Percentiles rank a stretch among this genome's conserved stretches.
phyloP scores from a whole-genome alignment of 2,888 invertebrate genomes.

The Melitaea athalia region DNA sequence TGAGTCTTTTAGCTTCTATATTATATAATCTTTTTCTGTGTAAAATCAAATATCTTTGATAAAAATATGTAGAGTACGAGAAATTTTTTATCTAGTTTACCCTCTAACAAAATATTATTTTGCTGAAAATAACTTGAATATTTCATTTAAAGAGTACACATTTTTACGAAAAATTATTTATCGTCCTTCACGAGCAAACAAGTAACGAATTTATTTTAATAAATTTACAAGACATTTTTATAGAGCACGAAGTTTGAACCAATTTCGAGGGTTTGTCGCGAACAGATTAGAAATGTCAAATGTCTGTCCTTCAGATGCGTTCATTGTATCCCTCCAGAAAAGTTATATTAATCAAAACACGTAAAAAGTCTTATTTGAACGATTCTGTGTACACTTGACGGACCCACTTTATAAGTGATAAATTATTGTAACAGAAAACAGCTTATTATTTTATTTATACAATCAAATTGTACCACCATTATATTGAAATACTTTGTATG shows the following conservation, averaged over 20 bases:
- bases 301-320: conserved; percentile 30
- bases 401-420: no score
- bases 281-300: conserved; percentile 36
- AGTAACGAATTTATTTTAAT: conserved; percentile 5
- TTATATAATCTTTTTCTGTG: no score
- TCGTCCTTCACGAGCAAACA: not conserved
- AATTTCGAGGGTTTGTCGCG: conserved; percentile 31
- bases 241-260: conserved; percentile 19
- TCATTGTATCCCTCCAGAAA: conserved; percentile 22
- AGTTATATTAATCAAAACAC: conserved; percentile 21
- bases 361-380: conserved; percentile 1
- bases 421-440: no score
- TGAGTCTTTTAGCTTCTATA: no score
- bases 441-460: no score
- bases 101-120: no score
- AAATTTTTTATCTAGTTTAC: no score
- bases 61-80: no score
- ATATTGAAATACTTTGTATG: not conserved
- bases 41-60: no score
- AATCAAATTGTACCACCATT: no score
- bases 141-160: no score
- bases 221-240: conserved; percentile 15
- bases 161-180: not conserved
- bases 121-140: no score
- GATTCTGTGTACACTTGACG: not conserved